Conservation (phyloP, 2,113 vertebrate species). For the Pseudopipra pipra region DNA sequence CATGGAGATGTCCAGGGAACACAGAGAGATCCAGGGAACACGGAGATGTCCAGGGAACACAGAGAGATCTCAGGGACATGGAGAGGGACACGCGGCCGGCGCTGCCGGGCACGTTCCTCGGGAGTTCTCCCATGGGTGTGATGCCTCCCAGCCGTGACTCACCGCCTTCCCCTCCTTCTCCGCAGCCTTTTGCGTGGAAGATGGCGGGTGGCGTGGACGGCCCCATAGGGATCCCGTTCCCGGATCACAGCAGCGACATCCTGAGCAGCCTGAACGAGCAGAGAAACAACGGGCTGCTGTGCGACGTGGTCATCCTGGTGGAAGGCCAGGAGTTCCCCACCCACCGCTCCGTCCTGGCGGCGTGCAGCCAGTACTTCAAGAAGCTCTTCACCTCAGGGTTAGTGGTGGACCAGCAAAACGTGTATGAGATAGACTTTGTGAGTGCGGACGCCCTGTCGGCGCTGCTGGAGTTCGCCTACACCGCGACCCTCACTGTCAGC, state of each 20-base stretch:
- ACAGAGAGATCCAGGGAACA: background rate
- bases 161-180: background rate
- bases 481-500: conserved; percentile 94
- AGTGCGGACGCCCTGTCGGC: conserved; percentile 89
- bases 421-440: conserved; percentile 97
- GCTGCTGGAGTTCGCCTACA: conserved; percentile 97
- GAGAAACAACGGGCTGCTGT: conserved; percentile 90
- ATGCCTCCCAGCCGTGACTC: background rate
- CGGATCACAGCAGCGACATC: conserved; percentile 96
- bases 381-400: conserved; percentile 97
- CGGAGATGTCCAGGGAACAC: background rate
- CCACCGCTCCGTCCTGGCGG: conserved; percentile 96
- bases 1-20: background rate
- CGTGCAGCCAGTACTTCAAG: conserved; percentile 97
- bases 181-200: conserved; percentile 65
- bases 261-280: conserved; percentile 94
- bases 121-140: background rate
- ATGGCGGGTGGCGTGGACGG: conserved; percentile 90
- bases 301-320: conserved; percentile 93
- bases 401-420: conserved; percentile 91
- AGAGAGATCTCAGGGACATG: background rate
- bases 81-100: background rate
- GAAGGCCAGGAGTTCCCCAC: conserved; percentile 94
- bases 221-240: conserved; percentile 97
- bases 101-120: background rate